Percentiles rank a stretch among this genome's conserved stretches.
phyloP scores from a whole-genome alignment of 1,140 invertebrate species.

The Drosophila punjabiensis region DNA sequence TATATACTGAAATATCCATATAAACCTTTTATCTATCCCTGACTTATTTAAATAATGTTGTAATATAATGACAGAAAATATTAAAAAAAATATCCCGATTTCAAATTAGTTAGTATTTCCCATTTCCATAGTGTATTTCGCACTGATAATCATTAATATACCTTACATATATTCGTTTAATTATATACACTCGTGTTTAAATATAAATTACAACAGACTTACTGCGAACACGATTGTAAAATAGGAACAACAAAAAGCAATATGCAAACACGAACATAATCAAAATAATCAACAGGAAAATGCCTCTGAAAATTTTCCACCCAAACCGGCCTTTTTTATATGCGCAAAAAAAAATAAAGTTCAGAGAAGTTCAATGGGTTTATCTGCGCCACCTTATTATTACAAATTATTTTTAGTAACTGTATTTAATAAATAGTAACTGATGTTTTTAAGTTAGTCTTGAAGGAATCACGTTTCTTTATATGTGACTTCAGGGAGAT shows the following conservation, averaged over 20 bases:
- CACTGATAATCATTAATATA: slow-evolving; percentile 29
- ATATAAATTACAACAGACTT: slow-evolving; percentile 49
- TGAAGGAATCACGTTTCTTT: neutral
- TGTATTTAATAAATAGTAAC: neutral
- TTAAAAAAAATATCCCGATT: neutral
- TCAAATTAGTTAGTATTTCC: neutral
- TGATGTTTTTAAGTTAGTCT: neutral
- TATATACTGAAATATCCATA: too few species aligned
- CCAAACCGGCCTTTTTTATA: slow-evolving; percentile 41
- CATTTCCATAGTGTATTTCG: slow-evolving; percentile 5
- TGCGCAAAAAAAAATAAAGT: slow-evolving; percentile 32
- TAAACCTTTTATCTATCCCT: neutral
- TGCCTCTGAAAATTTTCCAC: slow-evolving; percentile 59
- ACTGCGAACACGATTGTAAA: slow-evolving; percentile 45
- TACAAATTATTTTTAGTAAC: slow-evolving; percentile 9
- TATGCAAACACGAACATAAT: slow-evolving; percentile 1
- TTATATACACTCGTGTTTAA: slow-evolving; percentile 41
- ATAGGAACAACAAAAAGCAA: slow-evolving; percentile 9
- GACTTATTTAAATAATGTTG: neutral
- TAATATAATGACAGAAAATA: neutral
- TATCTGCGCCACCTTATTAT: slow-evolving; percentile 15
- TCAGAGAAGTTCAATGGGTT: slow-evolving; percentile 41
- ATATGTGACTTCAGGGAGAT: neutral
- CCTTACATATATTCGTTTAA: slow-evolving; percentile 25
- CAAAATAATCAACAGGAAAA: slow-evolving; percentile 45